phyloP scores from a whole-genome alignment of 2,113 vertebrate genomes.

The Callospermophilus lateralis region DNA sequence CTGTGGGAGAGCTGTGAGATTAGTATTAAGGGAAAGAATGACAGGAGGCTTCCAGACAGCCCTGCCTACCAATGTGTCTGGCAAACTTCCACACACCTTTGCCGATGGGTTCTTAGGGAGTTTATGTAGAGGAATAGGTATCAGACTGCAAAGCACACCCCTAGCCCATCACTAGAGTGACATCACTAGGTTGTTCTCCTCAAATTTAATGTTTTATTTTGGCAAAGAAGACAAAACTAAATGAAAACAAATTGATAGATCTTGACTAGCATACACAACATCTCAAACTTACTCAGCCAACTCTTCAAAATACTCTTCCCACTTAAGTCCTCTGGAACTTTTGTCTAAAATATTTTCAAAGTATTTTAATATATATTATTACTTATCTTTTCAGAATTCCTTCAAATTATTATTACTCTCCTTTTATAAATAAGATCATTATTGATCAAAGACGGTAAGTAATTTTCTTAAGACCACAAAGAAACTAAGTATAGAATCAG shows the following conservation, averaged over 20 bases:
- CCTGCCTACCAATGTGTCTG: not conserved
- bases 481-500: not conserved
- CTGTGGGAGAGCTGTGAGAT: not conserved
- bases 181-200: not conserved
- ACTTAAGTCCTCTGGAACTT: not conserved
- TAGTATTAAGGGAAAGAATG: not conserved
- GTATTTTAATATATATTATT: not conserved
- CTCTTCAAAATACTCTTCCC: not conserved
- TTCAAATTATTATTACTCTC: not conserved
- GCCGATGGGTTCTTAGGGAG: not conserved
- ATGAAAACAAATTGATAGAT: conserved; percentile 17
- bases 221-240: not conserved
- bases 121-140: not conserved
- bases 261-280: not conserved
- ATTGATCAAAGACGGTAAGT: not conserved
- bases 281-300: not conserved
- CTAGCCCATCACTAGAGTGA: not conserved
- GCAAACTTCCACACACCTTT: not conserved
- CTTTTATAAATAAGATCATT: conserved; percentile 15
- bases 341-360: not conserved
- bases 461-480: not conserved
- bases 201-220: not conserved
- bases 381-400: not conserved
- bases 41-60: not conserved
- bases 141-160: not conserved